Base-by-base conservation (phyloP, 2,888 invertebrate genomes). In the Andrena dorsata region DNA sequence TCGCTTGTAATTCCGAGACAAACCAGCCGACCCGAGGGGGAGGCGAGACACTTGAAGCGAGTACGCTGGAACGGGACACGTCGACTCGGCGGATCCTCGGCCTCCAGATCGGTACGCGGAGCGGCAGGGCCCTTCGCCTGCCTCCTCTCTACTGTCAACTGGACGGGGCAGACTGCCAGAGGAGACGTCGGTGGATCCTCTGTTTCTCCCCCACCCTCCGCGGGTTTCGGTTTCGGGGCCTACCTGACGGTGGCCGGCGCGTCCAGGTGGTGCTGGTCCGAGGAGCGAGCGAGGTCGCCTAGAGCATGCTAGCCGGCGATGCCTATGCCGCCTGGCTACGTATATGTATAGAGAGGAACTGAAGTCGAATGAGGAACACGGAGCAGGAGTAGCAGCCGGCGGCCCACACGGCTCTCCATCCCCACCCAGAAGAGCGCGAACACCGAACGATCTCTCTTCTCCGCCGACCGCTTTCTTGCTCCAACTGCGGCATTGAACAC, bases 401-500 rank as follows among this genome's bases (percentile, higher is more conserved):
- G 86, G 87, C 90, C 90, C 87, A 91, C 91, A 90, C 90, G 86
- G 86, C 71, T 86, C 81, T 85, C 86, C 86, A 88, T 88, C 88
- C 82, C 60, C 4, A n/a, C 41, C 51, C 60, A 78, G 58, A 74
- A 79, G 76, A 68, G 76, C 74, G 70, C 71, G 66, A 73, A 76
- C 60, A 78, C 76, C 88, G 88, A 84, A 84, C 87, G 82, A 81
- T 84, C 84, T 84, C 82, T 85, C 85, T 83, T 86, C 83, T 82
- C 82, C 79, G 80, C 86, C 10, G 88, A 89, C 89, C 91, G 91
- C 91, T 91, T 92, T 92, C 92, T 93, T 91, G 92, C 91, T 90
- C 83, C 89, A 89, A 90, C 90, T 86, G 91, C 93, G 92, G 92
- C 93, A 92, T 92, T 91, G 93, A 93, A 93, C 92, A 92, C 93